Percentiles rank a stretch among this genome's conserved stretches.
Evolutionary conservation across 2,113 vertebrate genomes (phyloP).

Genomic region (Recurvirostra avosetta): DNA sequence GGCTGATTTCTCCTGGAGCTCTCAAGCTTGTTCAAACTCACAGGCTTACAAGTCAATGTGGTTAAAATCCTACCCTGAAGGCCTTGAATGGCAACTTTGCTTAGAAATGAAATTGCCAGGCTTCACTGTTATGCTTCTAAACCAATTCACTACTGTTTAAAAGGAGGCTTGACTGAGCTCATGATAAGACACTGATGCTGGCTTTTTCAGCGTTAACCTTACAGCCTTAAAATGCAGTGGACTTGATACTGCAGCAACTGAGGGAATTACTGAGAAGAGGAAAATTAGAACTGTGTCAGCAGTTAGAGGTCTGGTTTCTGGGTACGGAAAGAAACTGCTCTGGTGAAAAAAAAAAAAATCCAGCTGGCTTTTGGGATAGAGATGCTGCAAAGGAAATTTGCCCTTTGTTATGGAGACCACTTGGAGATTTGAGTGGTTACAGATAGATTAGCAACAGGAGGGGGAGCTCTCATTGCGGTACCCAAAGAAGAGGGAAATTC

Average conservation of each 20-base stretch:
- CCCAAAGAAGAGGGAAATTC: background rate
- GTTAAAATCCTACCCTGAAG: slow-evolving; percentile 7
- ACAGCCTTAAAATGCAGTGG: slow-evolving; percentile 1
- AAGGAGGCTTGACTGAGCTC: background rate
- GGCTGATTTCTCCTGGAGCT: background rate
- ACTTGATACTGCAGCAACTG: slow-evolving; percentile 1
- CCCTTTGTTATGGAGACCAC: background rate
- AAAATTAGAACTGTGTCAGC: slow-evolving; percentile 38
- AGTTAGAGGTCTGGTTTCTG: slow-evolving; percentile 14
- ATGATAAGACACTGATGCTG: background rate
- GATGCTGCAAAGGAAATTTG: background rate
- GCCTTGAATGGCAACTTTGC: background rate
- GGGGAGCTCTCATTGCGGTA: background rate
- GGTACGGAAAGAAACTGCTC: background rate
- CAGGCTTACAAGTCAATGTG: background rate
- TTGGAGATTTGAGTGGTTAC: background rate
- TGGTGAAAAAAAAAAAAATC: background rate
- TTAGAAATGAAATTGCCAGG: slow-evolving; percentile 3
- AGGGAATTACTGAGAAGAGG: slow-evolving; percentile 23
- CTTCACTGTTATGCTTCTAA: background rate
- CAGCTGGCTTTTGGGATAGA: background rate
- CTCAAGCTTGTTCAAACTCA: background rate
- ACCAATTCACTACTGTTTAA: background rate
- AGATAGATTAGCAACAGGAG: slow-evolving; percentile 24
- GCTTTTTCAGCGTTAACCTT: slow-evolving; percentile 36